Evolutionary conservation across 1,140 invertebrate species (phyloP).

Genomic region (Laupala kohalensis): DNA sequence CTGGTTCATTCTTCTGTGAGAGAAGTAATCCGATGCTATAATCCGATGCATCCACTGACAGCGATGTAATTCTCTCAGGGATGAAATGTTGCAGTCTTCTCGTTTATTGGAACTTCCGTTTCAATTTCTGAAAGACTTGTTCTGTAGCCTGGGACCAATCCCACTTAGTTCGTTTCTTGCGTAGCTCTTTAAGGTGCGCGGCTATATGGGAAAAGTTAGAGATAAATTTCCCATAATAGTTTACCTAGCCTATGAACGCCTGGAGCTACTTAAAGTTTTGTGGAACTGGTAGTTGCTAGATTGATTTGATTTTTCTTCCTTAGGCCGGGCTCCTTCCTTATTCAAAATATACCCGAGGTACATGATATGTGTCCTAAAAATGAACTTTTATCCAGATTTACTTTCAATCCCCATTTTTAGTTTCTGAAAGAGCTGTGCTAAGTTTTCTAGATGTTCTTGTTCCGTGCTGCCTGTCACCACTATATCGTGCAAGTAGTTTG

Average conservation of each 20-base stretch:
- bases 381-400: too few species aligned
- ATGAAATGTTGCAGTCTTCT: slow-evolving; percentile 11
- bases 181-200: not conserved
- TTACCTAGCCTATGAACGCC: not conserved
- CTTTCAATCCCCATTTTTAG: too few species aligned
- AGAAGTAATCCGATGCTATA: slow-evolving; percentile 23
- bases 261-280: not conserved
- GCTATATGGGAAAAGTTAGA: not conserved
- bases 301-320: not conserved
- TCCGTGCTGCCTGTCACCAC: too few species aligned
- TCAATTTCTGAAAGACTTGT: not conserved
- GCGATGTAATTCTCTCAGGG: slow-evolving; percentile 4
- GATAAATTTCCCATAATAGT: not conserved
- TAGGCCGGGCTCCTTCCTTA: not conserved
- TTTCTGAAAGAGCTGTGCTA: too few species aligned
- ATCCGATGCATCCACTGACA: slow-evolving; percentile 23
- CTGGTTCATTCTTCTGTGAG: slow-evolving; percentile 19
- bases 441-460: too few species aligned
- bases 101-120: not conserved
- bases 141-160: not conserved
- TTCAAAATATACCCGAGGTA: not conserved
- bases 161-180: not conserved
- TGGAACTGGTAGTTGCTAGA: not conserved
- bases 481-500: too few species aligned
- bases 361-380: not conserved